Conservation (phyloP, 2,797 vertebrate genomes). For the Macroramphosus scolopax region DNA sequence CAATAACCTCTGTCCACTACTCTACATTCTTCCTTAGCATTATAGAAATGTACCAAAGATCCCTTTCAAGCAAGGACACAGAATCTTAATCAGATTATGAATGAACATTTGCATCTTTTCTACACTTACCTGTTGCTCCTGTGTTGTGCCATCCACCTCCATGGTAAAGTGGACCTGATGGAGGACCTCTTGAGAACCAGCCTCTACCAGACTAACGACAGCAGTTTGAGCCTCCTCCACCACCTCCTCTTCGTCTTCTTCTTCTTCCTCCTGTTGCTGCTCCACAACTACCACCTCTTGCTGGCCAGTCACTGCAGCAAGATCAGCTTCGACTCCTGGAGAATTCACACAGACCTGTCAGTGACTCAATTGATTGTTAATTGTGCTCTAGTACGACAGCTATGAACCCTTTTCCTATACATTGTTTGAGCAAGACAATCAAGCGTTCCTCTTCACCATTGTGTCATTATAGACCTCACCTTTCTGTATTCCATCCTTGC, state of each 20-base stretch:
- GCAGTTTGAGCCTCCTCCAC: slow-evolving; percentile 71
- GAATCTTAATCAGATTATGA: too few relatives aligned
- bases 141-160: slow-evolving; percentile 78
- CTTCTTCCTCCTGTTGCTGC: slow-evolving; percentile 48
- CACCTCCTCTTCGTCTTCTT: too few relatives aligned
- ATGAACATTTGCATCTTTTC: too few relatives aligned
- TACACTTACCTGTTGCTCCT: slow-evolving; percentile 73
- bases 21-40: too few relatives aligned
- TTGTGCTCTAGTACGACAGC: background rate
- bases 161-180: slow-evolving; percentile 92
- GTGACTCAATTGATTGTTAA: background rate
- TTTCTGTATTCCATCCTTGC: slow-evolving; percentile 84
- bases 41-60: too few relatives aligned
- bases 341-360: slow-evolving; percentile 4
- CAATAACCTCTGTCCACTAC: too few relatives aligned
- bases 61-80: too few relatives aligned
- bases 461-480: slow-evolving; percentile 66
- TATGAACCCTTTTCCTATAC: too few relatives aligned
- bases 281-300: slow-evolving; percentile 61
- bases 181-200: slow-evolving; percentile 86
- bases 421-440: too few relatives aligned
- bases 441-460: background rate
- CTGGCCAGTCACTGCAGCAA: slow-evolving; percentile 17
- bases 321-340: slow-evolving; percentile 51
- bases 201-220: slow-evolving; percentile 87